Base-by-base conservation (phyloP, 2,888 invertebrate genomes). In the Mesorhabditis sp. region DNA sequence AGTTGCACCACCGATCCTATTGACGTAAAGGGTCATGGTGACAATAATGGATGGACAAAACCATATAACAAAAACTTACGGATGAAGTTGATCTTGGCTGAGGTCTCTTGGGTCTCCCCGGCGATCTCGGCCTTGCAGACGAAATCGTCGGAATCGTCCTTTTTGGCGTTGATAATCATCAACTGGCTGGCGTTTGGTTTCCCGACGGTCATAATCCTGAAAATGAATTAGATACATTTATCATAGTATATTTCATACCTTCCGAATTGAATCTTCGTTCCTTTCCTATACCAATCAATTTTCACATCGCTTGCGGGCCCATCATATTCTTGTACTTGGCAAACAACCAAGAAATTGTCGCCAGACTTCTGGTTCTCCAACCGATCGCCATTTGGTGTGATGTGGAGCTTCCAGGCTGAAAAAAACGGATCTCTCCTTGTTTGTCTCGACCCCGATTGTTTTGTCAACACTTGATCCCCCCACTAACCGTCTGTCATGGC, bases 141-240 rank as follows among this genome's bases (percentile, higher is more conserved):
- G 68, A 78, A 80, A 61, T 72, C 70, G 44, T 76, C 78, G 5
- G 75, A 72, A 64, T 80, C 78, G 4, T 72, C 62, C 61, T 67
- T 70, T 66, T 74, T 76, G 1, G 78, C 75, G 0, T 75, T 74
- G 64, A 76, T 75, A 58, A 78, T 76, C 75, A 80, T 74, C 63
- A 80, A 62, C 70, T 78, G 80, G 66, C 70, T 77, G 10, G 75
- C 69, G 65, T 74, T 72, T 7, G 78, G 73, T 71, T 73, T 71
- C 61, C 75, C 73, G 58, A 80, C 76, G 4, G 78, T 75, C 78
- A 78, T 78, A 15, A 75, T 72, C 50, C 80, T 80, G 72, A 67
- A 77, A 70, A 65, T 10, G 3, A 45, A 68, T 72, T 64, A 67
- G 5, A 61, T 13, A n/a, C n/a, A 41, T 41, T 65, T 28, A 6